Percentiles rank a stretch among this genome's conserved stretches.
These are phyloP conservation scores for Torymus auratus DNA, from an alignment of 2,888 invertebrate species.

Conservation along the genomic window DNA sequence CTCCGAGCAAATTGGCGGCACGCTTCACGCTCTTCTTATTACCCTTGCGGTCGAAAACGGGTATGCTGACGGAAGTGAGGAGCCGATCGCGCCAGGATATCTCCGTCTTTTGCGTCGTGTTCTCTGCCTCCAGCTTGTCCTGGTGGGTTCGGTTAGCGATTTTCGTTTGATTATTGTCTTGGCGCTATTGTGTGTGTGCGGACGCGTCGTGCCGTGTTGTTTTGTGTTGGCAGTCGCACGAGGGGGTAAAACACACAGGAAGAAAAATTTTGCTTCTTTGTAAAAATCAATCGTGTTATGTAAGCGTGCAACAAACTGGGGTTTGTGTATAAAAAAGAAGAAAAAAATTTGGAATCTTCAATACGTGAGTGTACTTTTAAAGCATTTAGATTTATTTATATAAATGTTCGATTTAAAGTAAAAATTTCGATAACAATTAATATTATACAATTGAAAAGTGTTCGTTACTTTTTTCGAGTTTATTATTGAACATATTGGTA, in stretches of 20 bases:
- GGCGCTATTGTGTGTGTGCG: background rate
- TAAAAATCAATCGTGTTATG: background rate
- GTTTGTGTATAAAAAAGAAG: too few relatives aligned
- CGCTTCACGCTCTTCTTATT: slow-evolving; percentile 79
- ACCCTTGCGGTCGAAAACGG: slow-evolving; percentile 89
- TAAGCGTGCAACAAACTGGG: background rate
- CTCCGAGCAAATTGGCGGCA: slow-evolving; percentile 90
- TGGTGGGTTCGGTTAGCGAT: slow-evolving; percentile 39
- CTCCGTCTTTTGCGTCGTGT: slow-evolving; percentile 21
- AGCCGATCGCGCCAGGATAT: slow-evolving; percentile 78
- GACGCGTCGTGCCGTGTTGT: background rate
- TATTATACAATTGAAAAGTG: too few relatives aligned
- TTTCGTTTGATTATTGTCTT: background rate
- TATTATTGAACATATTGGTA: too few relatives aligned
- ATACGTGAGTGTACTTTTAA: too few relatives aligned
- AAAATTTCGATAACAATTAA: too few relatives aligned
- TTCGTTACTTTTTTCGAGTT: too few relatives aligned
- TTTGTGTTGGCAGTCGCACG: background rate
- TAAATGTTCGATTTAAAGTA: too few relatives aligned
- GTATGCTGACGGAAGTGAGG: slow-evolving; percentile 94
- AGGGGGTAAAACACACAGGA: slow-evolving; percentile 1
- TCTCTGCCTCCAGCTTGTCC: slow-evolving; percentile 61
- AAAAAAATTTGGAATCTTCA: too few relatives aligned
- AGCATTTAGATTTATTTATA: too few relatives aligned
- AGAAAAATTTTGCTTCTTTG: slow-evolving; percentile 10